Evolutionary conservation across 2,888 invertebrate genomes (phyloP).

Genomic region (Tipula helvola): DNA sequence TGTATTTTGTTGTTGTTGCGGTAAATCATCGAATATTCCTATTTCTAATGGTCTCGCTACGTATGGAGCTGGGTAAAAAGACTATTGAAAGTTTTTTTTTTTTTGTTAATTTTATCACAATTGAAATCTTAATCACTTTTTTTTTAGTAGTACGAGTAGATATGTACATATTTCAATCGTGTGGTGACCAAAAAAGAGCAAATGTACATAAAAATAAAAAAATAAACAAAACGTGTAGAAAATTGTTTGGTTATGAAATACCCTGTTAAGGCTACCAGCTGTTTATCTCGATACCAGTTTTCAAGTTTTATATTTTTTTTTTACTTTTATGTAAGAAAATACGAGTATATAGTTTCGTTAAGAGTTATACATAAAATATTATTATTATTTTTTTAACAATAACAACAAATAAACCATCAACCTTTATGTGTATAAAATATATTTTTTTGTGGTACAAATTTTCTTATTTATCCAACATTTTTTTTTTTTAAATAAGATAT

Average conservation of each 20-base stretch:
- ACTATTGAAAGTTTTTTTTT: background rate
- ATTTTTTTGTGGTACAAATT: background rate
- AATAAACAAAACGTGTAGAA: background rate
- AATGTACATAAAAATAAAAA: background rate
- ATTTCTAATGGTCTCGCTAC: background rate
- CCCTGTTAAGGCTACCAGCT: background rate
- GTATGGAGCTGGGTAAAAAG: background rate
- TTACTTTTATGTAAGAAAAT: background rate
- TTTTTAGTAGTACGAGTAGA: background rate
- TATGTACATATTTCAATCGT: background rate
- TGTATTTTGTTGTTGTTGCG: background rate
- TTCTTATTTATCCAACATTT: background rate
- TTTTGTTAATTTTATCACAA: background rate
- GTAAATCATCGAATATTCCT: background rate
- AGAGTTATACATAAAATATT: background rate
- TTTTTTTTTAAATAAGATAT: background rate
- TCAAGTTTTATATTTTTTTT: background rate
- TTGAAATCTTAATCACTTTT: background rate
- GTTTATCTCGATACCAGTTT: background rate
- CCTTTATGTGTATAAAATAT: background rate
- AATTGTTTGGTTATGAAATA: background rate
- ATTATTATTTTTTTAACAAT: background rate
- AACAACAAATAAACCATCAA: constrained; percentile 4
- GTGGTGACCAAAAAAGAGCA: background rate
- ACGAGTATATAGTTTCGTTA: background rate